Conservation (phyloP, 2,113 vertebrate species). For the Ploceus nigricollis region DNA sequence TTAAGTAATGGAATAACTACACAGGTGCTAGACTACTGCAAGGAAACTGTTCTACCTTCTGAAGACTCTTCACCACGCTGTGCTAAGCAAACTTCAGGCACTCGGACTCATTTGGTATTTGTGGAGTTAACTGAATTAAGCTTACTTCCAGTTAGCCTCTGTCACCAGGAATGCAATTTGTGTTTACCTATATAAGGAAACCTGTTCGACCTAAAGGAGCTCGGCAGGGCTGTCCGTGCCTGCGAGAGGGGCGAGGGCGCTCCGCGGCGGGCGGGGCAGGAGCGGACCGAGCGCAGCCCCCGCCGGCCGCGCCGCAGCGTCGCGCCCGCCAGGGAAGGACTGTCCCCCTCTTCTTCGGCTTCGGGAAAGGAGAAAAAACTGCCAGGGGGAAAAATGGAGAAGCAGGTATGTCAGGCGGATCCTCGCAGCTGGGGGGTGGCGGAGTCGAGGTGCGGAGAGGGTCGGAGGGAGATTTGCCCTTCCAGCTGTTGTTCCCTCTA, state of each 20-base stretch:
- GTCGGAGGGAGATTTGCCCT: neutral
- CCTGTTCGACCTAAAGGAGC: slow-evolving; percentile 62
- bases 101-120: neutral
- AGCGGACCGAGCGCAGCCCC: slow-evolving; percentile 59
- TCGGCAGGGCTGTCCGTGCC: slow-evolving; percentile 41
- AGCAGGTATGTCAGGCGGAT: slow-evolving; percentile 56
- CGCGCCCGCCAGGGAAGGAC: neutral
- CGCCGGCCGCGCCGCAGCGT: neutral
- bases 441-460: neutral
- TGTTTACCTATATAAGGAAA: slow-evolving; percentile 84
- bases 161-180: slow-evolving; percentile 66
- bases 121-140: slow-evolving; percentile 71
- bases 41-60: neutral
- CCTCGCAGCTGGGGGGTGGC: neutral
- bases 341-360: neutral
- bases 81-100: neutral
- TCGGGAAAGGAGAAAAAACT: neutral
- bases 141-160: slow-evolving; percentile 58
- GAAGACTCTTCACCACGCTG: neutral
- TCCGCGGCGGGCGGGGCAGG: slow-evolving; percentile 25
- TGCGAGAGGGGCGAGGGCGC: slow-evolving; percentile 46
- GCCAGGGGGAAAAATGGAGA: slow-evolving; percentile 53
- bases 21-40: neutral
- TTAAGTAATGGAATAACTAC: neutral
- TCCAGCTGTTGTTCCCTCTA: neutral